Base-by-base conservation (phyloP, 1,140 invertebrate genomes). In the Papilio machaon region DNA sequence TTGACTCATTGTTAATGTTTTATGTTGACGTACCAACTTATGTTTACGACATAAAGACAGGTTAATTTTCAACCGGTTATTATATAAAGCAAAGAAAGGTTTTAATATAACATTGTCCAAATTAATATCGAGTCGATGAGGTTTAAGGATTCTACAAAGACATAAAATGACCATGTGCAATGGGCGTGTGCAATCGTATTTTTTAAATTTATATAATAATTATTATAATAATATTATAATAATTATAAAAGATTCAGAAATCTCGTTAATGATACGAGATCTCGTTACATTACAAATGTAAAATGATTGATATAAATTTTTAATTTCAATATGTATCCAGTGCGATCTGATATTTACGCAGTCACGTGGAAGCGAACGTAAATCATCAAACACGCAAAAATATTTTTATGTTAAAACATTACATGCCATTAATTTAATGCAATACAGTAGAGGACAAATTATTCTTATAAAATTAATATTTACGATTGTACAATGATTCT, bases 341-440 rank as follows among this genome's bases (percentile, higher is more conserved):
- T 70, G 64, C 30, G 64, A 35, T 70, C 64, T 3, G 64, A 70
- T 30, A 23, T 15, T 70, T 35, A 35, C 30, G 30, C 64, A 70
- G 23, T 35, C 64, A 30, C 11, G 11, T 35, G 64, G 64, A 70
- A 64, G 23, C 23, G 60, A 13, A 35, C 13, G 30, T 70, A 15
- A 70, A 70, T 70, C 64, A 70, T 9, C 10, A 35, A 9, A 13
- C 13, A 70, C 64, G 64, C 6, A 70, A 70, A 70, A 70, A 70
- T 70, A 70, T 70, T 70, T 64, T 70, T 38, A 70, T 35, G 64
- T 70, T 70, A 70, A 70, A 70, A 70, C 38, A 70, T 70, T 70
- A 70, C 30, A 11, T 70, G 23, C 64, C 64, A 70, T 70, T 70
- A 70, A 70, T 70, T 35, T 70, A 35, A 15, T 70, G 30, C 64